A percentile compares a stretch with the other conserved stretches of the same genome.
Conservation (phyloP, 2,113 vertebrate species). For the Macheiramphus alcinus region DNA sequence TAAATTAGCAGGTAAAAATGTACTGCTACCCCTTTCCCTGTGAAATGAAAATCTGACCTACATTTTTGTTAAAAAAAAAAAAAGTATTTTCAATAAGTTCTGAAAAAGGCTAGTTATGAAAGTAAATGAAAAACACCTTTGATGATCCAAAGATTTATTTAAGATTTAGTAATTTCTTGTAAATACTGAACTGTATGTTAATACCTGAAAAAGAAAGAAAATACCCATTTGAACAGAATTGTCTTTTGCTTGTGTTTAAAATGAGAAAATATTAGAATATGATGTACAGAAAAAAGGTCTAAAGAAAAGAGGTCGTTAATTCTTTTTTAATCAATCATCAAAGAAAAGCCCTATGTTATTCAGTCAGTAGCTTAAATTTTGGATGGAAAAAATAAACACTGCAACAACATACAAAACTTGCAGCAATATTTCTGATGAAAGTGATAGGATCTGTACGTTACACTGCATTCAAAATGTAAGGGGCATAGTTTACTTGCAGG, state of each 20-base stretch:
- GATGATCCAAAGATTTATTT: too few relatives aligned
- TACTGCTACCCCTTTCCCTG: neutral
- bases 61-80: neutral
- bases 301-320: neutral
- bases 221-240: neutral
- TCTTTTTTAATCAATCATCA: neutral
- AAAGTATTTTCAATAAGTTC: neutral
- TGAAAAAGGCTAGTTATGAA: neutral
- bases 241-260: neutral
- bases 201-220: neutral
- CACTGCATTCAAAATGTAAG: neutral
- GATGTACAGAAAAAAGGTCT: neutral
- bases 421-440: neutral
- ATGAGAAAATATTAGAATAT: neutral
- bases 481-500: neutral
- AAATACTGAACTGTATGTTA: too few relatives aligned
- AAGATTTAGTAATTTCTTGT: too few relatives aligned
- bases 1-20: constrained; percentile 2
- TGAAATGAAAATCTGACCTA: neutral
- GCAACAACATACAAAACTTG: neutral
- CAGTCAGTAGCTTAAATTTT: neutral
- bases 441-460: neutral
- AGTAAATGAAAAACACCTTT: neutral
- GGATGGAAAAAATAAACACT: neutral
- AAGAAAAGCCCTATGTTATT: neutral